These are phyloP conservation scores for Lordiphosa collinella DNA, from an alignment of 1,140 invertebrate species.

Conservation along the genomic window DNA sequence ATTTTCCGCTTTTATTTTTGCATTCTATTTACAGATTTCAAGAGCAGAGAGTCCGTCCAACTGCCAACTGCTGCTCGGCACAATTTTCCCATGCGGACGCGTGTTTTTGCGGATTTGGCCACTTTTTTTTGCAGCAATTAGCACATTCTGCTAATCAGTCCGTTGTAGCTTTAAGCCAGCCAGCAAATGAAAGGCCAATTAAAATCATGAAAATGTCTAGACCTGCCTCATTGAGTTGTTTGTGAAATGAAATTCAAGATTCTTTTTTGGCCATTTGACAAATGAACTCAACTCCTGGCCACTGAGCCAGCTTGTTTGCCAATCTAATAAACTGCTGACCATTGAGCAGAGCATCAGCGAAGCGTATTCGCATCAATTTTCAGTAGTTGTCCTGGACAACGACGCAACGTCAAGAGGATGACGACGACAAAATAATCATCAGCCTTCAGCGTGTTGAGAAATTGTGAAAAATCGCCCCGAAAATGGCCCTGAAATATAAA, in stretches of 20 bases:
- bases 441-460: slow-evolving; percentile 30
- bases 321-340: slow-evolving; percentile 66
- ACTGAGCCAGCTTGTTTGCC: slow-evolving; percentile 37
- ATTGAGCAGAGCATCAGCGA: slow-evolving; percentile 6
- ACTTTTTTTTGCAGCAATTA: slow-evolving; percentile 41
- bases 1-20: slow-evolving; percentile 2
- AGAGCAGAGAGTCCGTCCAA: slow-evolving; percentile 26
- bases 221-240: background rate
- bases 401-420: slow-evolving; percentile 4
- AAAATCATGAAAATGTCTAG: slow-evolving; percentile 12
- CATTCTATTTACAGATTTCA: slow-evolving; percentile 42
- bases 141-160: slow-evolving; percentile 11
- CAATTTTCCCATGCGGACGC: slow-evolving; percentile 35
- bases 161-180: background rate
- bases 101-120: slow-evolving; percentile 14
- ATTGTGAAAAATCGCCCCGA: slow-evolving; percentile 47
- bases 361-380: slow-evolving; percentile 64
- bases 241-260: background rate
- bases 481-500: slow-evolving; percentile 54
- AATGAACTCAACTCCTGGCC: slow-evolving; percentile 8
- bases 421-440: slow-evolving; percentile 54
- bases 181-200: slow-evolving; percentile 38
- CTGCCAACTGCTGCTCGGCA: slow-evolving; percentile 17
- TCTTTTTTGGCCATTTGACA: slow-evolving; percentile 1
- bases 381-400: slow-evolving; percentile 67